phyloP scores from a whole-genome alignment of 2,113 vertebrate genomes.

The pig (Sus scrofa) region DNA sequence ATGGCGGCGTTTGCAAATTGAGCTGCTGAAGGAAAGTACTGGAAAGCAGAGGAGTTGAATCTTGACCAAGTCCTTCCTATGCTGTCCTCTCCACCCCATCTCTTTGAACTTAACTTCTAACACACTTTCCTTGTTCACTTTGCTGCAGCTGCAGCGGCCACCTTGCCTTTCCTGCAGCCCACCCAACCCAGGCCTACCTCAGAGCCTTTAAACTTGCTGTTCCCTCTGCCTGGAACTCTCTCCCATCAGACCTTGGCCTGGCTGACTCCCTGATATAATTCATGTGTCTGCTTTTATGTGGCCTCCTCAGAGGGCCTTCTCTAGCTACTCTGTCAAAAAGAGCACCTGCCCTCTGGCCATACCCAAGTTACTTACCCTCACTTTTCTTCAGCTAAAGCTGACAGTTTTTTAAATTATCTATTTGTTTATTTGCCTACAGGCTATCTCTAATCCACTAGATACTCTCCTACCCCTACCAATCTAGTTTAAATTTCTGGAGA shows the following conservation, averaged over 20 bases:
- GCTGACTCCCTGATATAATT: background rate
- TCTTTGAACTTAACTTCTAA: background rate
- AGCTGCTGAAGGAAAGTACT: background rate
- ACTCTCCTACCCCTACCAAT: background rate
- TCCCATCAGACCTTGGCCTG: background rate
- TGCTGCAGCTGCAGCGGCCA: background rate
- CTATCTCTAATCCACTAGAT: background rate
- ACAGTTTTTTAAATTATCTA: background rate
- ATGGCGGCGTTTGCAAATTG: background rate
- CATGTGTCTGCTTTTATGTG: background rate
- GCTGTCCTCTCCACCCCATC: background rate
- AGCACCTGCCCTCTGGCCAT: background rate
- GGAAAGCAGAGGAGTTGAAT: background rate
- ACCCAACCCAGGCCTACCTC: background rate
- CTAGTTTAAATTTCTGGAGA: background rate
- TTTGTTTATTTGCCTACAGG: background rate
- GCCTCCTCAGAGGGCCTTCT: background rate
- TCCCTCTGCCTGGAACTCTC: background rate
- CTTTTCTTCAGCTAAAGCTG: slow-evolving; percentile 35
- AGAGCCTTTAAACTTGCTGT: background rate
- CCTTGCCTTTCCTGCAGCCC: background rate
- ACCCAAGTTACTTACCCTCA: background rate
- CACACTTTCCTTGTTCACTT: background rate
- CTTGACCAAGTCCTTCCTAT: background rate
- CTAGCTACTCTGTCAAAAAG: background rate